Evolutionary conservation across 2,888 invertebrate genomes (phyloP), one percentile per base, ranked within the genome.

Genomic region (Limnephilus marmoratus): DNA sequence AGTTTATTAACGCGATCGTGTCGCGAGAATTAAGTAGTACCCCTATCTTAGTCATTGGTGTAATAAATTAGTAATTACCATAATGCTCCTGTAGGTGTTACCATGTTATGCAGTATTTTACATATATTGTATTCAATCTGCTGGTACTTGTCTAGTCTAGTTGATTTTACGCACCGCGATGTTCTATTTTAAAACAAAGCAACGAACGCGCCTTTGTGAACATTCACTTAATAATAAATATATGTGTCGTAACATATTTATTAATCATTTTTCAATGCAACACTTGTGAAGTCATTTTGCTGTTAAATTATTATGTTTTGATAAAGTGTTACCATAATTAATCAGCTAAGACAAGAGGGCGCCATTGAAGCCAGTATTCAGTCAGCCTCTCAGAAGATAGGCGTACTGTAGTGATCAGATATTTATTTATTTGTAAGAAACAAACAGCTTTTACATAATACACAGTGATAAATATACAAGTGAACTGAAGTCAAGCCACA

Each of bases 21-120:
- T n/a, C 29, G 49, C 49, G 90, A 37, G 90, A 90, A 90, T 37
- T 45, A 53, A n/a, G 49, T 31, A 86, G n/a, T 29, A 31, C 86
- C 86, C 86, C 41, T 53, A 86, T 86, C n/a, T 29, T 86, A 13
- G 29, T 45, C 53, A 31, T 68, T 68, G 68, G 68, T 68, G 68
- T 68, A 68, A 68, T 49, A 49, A 49, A 49, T 68, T 68, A 68
- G 24, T 68, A 68, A 68, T 68, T 68, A 68, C 68, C 53, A n/a
- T 45, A 86, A 7, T 86, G 53, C 45, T 86, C 41, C n/a, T 86
- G 86, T 29, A 86, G 29, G 45, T 41, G 45, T 86, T 45, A 53
- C 86, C 45, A 29, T 29, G 29, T 86, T 45, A 9, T 68, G 68
- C 68, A 24, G 24, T 68, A 68, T 68, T 68, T 86, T 86, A 31